Evolutionary conservation across 2,888 invertebrate genomes (phyloP), one percentile per base, ranked within the genome.

Genomic region (Drosophila mayaguana): DNA sequence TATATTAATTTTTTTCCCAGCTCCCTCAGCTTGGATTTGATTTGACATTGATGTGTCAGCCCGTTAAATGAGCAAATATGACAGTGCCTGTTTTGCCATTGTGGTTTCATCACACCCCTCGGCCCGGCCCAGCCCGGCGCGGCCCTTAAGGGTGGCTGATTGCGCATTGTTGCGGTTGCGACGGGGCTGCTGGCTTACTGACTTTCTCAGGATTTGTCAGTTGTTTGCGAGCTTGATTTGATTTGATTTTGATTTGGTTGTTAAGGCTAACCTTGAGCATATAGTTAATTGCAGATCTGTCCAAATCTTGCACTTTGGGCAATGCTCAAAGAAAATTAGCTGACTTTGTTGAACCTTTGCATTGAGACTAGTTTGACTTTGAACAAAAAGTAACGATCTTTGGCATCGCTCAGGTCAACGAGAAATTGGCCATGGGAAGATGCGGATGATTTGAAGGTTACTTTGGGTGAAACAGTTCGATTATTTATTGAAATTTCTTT

Each of bases 31-130:
- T 22, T 38, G 53, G 57, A 50, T 34, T 71, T 86, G 90, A 90
- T 91, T 79, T 91, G 91, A 91, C 91, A 91, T 86, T 91, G 91
- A 91, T 89, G 88, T 91, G 91, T 89, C 91, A 88, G 90, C 77
- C 84, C 84, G 91, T 91, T 91, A 91, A 91, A 91, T 91, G 85
- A 76, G 86, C 88, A 88, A 88, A 89, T 83, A 82, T 86, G 88
- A 82, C 83, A 85, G 55, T 73, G 63, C 67, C 72, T 72, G 81
- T 74, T 81, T 81, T 85, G 88, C 55, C 79, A 25, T 79, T 88
- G 86, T 59, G 83, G 81, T 69, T 60, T 53, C 55, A 20, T 53
- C 55, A 20, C 75, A 78, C 66, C 79, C 79, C 61, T 69, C 63
- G 36, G 40, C 9, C n/a, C 11, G 18, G 20, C 42, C 1, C 25